Percentiles rank a stretch among this genome's conserved stretches.
phyloP scores from a whole-genome alignment of 2,113 vertebrate genomes.

The Egretta garzetta region DNA sequence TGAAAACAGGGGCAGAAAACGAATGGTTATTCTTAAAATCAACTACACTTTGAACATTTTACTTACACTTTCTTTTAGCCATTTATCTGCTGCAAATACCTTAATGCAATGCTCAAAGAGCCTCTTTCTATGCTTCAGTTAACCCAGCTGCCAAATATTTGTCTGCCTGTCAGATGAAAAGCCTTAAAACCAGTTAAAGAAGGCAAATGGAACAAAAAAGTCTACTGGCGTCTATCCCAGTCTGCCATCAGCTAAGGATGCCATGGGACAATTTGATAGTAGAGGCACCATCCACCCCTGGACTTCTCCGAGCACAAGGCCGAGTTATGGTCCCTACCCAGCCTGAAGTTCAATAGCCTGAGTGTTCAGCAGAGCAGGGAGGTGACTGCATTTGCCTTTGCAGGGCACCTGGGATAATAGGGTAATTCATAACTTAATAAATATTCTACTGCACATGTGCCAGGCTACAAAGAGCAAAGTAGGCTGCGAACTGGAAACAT shows the following conservation, averaged over 20 bases:
- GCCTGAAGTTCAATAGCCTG: not conserved
- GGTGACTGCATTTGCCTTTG: slow-evolving; percentile 16
- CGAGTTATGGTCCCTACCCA: not conserved
- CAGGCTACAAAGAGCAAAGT: slow-evolving; percentile 47
- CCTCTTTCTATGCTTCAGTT: slow-evolving; percentile 38
- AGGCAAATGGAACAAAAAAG: slow-evolving; percentile 30
- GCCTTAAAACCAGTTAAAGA: slow-evolving; percentile 27
- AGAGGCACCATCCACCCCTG: not conserved
- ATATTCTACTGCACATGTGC: slow-evolving; percentile 50
- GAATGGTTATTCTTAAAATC: not conserved
- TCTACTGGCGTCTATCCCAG: slow-evolving; percentile 11
- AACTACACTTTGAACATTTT: not conserved
- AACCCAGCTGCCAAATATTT: slow-evolving; percentile 52
- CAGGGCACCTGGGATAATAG: slow-evolving; percentile 47
- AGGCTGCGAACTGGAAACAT: slow-evolving; percentile 3
- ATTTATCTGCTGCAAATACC: slow-evolving; percentile 26
- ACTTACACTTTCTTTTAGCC: not conserved
- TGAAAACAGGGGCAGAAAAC: not conserved
- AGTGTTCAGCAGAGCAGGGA: slow-evolving; percentile 47
- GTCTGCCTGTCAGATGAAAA: slow-evolving; percentile 38
- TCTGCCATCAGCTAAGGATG: slow-evolving; percentile 27
- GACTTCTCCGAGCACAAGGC: not conserved
- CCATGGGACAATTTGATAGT: not conserved
- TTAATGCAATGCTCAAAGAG: not conserved
- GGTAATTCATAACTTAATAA: slow-evolving; percentile 53